A percentile compares a stretch with the other conserved stretches of the same genome.
phyloP scores from a whole-genome alignment of 2,797 vertebrate species.

The Notolepis coatsorum region DNA sequence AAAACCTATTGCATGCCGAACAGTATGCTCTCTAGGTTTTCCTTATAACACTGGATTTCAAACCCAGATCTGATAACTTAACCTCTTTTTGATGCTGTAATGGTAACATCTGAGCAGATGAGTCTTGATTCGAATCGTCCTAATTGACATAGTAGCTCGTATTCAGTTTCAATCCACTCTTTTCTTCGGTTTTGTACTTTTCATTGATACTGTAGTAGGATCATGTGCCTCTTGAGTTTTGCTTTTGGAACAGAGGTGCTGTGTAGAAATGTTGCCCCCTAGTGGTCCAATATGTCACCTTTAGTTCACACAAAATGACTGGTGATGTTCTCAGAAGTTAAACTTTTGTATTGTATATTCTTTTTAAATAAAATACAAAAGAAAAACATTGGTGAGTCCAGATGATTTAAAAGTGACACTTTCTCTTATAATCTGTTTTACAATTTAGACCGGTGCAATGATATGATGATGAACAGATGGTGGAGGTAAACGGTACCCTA shows the following conservation, averaged over 20 bases:
- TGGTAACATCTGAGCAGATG: background rate
- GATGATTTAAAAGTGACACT: no score
- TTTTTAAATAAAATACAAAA: conserved; percentile 40
- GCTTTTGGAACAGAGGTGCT: background rate
- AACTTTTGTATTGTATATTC: conserved; percentile 30
- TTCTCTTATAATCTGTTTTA: no score
- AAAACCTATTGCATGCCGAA: background rate
- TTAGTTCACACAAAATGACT: background rate
- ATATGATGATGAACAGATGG: no score
- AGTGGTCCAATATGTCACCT: background rate
- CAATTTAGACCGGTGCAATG: no score
- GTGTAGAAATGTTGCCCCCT: background rate
- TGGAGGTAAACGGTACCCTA: no score
- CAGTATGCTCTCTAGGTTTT: no score
- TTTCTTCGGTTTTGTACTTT: no score
- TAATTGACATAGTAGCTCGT: no score
- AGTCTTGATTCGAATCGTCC: background rate
- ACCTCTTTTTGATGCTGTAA: background rate
- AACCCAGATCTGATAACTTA: background rate
- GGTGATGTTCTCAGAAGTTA: background rate
- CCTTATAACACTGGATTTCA: background rate
- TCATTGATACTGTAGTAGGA: background rate
- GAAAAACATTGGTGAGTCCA: no score
- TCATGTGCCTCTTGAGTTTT: background rate
- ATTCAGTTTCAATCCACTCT: no score